A percentile compares a stretch with the other conserved stretches of the same genome.
phyloP scores from a whole-genome alignment of 2,888 invertebrate genomes.

The Ferdinandea cuprea region DNA sequence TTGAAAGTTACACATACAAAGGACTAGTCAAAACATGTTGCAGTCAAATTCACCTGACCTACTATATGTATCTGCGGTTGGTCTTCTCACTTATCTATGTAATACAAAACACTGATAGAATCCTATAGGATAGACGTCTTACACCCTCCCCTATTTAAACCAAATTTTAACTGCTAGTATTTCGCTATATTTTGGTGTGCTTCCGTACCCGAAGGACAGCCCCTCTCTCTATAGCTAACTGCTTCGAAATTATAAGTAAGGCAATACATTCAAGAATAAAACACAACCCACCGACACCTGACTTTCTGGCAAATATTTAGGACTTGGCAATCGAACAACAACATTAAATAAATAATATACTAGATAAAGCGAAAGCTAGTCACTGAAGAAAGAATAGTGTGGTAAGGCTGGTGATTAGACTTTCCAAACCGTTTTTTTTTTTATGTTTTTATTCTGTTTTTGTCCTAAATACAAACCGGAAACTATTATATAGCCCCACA shows the following conservation, averaged over 20 bases:
- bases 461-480: slow-evolving; percentile 50
- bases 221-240: slow-evolving; percentile 25
- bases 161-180: slow-evolving; percentile 44
- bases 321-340: slow-evolving; percentile 70
- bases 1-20: no score
- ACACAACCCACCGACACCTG: slow-evolving; percentile 42
- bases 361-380: slow-evolving; percentile 63
- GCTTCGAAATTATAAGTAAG: slow-evolving; percentile 25
- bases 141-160: slow-evolving; percentile 14
- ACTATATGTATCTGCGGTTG: no score
- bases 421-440: slow-evolving; percentile 23
- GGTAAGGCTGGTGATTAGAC: slow-evolving; percentile 60
- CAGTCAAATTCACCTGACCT: no score
- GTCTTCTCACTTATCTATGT: no score
- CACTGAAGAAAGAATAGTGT: slow-evolving; percentile 39
- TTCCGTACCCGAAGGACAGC: slow-evolving; percentile 49
- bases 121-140: slow-evolving; percentile 15
- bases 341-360: slow-evolving; percentile 73
- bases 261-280: slow-evolving; percentile 52
- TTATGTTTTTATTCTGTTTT: slow-evolving; percentile 32
- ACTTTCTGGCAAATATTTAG: slow-evolving; percentile 67
- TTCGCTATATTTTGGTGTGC: slow-evolving; percentile 35
- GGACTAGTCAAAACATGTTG: no score
- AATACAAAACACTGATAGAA: slow-evolving; percentile 40
- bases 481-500: slow-evolving; percentile 1